These are phyloP conservation scores for Zeus faber DNA, from an alignment of 2,113 vertebrate genomes.

Conservation along the genomic window DNA sequence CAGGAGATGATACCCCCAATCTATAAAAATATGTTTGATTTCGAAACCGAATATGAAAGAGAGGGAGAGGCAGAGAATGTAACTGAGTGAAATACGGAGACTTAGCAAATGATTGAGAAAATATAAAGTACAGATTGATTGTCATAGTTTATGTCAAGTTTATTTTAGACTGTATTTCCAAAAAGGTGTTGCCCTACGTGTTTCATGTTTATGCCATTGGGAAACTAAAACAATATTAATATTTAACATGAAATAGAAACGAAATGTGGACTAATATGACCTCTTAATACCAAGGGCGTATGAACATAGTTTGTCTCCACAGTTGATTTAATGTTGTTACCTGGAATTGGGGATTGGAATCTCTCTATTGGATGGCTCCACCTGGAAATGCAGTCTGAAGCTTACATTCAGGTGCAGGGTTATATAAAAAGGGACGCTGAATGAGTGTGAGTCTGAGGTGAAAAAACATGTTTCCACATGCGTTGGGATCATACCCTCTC, in stretches of 20 bases:
- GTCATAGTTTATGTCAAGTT: too few species aligned
- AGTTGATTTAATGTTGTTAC: slow-evolving; percentile 41
- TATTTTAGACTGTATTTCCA: too few species aligned
- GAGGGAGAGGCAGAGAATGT: too few species aligned
- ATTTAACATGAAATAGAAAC: not conserved
- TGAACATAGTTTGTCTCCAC: slow-evolving; percentile 16
- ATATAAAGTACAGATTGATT: too few species aligned
- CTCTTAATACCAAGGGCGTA: slow-evolving; percentile 8
- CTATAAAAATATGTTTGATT: too few species aligned
- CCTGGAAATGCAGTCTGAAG: slow-evolving; percentile 17
- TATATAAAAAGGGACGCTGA: slow-evolving; percentile 33
- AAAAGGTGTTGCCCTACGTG: too few species aligned
- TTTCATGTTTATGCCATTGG: not conserved
- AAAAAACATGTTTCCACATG: slow-evolving; percentile 57
- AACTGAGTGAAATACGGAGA: too few species aligned
- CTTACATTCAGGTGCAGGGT: slow-evolving; percentile 15
- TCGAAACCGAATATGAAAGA: too few species aligned
- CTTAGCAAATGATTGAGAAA: too few species aligned
- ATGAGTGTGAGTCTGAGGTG: slow-evolving; percentile 29
- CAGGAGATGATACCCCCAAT: slow-evolving; percentile 16
- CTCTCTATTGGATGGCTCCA: slow-evolving; percentile 32
- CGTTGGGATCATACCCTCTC: slow-evolving; percentile 32
- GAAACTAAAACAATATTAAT: not conserved
- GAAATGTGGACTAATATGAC: too few species aligned
- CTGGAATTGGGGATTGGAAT: slow-evolving; percentile 24